Evolutionary conservation across 2,888 invertebrate genomes (phyloP), one percentile per base, ranked within the genome.

Genomic region (Heliconius cydno): DNA sequence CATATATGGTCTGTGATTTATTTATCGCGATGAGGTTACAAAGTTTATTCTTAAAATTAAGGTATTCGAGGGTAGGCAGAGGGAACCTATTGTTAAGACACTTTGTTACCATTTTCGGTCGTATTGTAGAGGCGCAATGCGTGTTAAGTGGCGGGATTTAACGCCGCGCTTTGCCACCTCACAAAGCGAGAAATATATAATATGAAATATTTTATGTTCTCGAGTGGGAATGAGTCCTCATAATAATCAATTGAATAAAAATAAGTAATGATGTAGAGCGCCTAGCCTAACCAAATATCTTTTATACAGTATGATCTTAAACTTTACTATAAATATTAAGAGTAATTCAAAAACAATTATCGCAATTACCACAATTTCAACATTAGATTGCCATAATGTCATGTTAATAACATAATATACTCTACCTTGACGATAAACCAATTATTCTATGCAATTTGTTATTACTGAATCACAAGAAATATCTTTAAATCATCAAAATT

Each of bases 371-470:
- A 41, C 67, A 63, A 78, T 74, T 38, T 63, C 38, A 60, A 52
- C 28, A 71, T 41, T 77, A 57, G 57, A 19, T 63, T 68, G 60
- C 60, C 77, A 52, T 80, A 80, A 80, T 80, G 80, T 78, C 34
- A 75, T 70, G 78, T 77, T 80, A 77, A 80, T 80, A 70, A 77
- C 80, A 41, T 78, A 74, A 80, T 78, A 74, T 19, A 34, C 41
- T 38, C 13, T n/a, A 34, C 46, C 38, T 78, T 72, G 65, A 75
- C 25, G 63, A 41, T 28, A n/a, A 41, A 6, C 13, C 75, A 41
- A 75, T 66, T 75, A 75, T 66, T 46, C 28, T 12, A 66, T 46
- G 22, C 75, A 28, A 46, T 75, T 66, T 66, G 46, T 5, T 41
- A 15, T 63, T 63, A 46, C 28, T 66, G 41, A 65, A 46, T 75